Conservation (phyloP, 2,113 vertebrate species). For the Gymnocephalus cernua region DNA sequence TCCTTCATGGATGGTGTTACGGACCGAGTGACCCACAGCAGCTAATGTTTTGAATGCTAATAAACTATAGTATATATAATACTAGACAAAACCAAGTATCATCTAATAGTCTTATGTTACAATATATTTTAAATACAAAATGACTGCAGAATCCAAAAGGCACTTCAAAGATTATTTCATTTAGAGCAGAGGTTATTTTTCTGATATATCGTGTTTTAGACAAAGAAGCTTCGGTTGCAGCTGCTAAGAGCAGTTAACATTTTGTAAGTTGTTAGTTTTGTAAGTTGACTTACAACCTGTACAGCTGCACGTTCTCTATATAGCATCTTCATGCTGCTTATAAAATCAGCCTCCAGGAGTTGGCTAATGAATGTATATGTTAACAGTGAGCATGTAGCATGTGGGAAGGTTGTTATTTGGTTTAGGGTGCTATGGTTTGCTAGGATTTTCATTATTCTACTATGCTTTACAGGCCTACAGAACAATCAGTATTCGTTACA, state of each 20-base stretch:
- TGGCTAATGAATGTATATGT: conserved; percentile 10
- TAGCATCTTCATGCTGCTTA: neutral
- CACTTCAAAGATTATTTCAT: neutral
- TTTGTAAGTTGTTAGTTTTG: neutral
- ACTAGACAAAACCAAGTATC: neutral
- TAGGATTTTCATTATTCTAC: neutral
- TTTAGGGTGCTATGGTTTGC: neutral
- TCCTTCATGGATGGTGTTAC: neutral
- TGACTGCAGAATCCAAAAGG: neutral
- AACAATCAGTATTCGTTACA: conserved; percentile 12
- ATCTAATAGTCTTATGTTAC: neutral
- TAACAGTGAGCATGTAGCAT: neutral
- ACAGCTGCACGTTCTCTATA: conserved; percentile 4
- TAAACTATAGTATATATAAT: neutral
- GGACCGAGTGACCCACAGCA: neutral
- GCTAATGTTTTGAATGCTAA: neutral
- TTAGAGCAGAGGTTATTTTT: neutral
- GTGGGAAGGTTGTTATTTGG: conserved; percentile 11
- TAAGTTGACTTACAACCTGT: neutral
- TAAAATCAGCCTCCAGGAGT: conserved; percentile 4
- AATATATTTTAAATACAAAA: neutral
- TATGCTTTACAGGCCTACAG: neutral
- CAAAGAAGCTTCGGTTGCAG: neutral
- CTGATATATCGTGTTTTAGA: neutral
- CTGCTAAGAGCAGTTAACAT: neutral